Evolutionary conservation across 2,888 invertebrate genomes (phyloP).

Genomic region (Buathra laborator): DNA sequence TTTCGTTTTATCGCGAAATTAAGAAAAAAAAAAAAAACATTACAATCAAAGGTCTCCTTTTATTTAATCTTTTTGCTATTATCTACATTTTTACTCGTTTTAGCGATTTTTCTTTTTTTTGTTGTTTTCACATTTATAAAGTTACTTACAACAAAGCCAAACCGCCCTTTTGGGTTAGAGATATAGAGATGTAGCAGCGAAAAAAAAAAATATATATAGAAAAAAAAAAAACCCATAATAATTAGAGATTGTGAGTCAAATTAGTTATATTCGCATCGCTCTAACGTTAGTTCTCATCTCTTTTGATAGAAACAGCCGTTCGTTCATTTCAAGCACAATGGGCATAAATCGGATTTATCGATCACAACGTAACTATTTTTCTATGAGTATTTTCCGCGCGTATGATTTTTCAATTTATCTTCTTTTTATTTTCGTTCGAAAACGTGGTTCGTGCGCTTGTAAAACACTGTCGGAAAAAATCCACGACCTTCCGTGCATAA

Average conservation of each 20-base stretch:
- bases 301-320: constrained; percentile 40
- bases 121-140: constrained; percentile 21
- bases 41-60: constrained; percentile 37
- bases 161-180: constrained; percentile 49
- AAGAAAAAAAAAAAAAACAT: background rate
- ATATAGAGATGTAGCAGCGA: background rate
- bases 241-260: constrained; percentile 37
- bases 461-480: constrained; percentile 24
- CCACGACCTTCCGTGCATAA: constrained; percentile 35
- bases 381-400: constrained; percentile 49
- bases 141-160: constrained; percentile 48
- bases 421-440: constrained; percentile 21
- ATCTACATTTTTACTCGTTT: constrained; percentile 16
- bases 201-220: constrained; percentile 12
- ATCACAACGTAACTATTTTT: constrained; percentile 61
- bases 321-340: constrained; percentile 65
- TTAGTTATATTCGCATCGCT: constrained; percentile 20
- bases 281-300: constrained; percentile 2
- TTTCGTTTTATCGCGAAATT: constrained; percentile 9
- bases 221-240: constrained; percentile 18
- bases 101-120: constrained; percentile 10
- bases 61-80: constrained; percentile 19
- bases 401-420: constrained; percentile 27
- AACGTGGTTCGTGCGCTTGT: constrained; percentile 32
- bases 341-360: constrained; percentile 31